Evolutionary conservation across 1,140 invertebrate species (phyloP).

Genomic region (Diachasma alloeum): DNA sequence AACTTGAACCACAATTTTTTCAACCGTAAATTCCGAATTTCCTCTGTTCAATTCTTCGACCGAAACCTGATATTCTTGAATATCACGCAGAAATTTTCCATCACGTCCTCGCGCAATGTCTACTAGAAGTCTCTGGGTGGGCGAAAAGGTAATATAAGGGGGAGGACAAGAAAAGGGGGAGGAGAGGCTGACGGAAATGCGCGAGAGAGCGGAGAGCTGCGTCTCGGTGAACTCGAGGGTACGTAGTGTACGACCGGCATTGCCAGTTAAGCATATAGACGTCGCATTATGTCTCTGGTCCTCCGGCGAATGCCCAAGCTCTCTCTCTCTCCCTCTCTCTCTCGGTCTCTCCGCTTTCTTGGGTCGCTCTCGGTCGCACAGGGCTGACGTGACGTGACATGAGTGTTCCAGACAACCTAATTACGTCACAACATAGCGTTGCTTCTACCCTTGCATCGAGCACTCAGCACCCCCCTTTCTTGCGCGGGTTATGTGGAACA

Average conservation of each 20-base stretch:
- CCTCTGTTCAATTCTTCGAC: too few species aligned
- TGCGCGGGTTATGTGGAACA: neutral
- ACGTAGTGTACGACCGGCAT: neutral
- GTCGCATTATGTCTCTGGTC: slow-evolving; percentile 61
- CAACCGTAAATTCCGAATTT: too few species aligned
- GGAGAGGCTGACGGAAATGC: neutral
- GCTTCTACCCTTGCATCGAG: slow-evolving; percentile 27
- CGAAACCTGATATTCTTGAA: neutral
- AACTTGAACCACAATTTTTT: too few species aligned
- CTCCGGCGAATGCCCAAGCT: slow-evolving; percentile 44
- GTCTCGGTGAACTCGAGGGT: neutral
- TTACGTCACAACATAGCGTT: slow-evolving; percentile 61
- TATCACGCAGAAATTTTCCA: neutral
- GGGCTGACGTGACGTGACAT: slow-evolving; percentile 56
- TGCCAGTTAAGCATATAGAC: slow-evolving; percentile 39
- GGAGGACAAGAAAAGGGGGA: neutral
- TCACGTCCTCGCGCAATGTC: neutral
- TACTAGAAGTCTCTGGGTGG: neutral
- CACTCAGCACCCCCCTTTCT: neutral
- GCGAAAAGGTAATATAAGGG: neutral
- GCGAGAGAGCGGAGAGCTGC: neutral
- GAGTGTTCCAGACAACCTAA: slow-evolving; percentile 66
- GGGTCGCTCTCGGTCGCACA: slow-evolving; percentile 27
- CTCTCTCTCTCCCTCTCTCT: slow-evolving; percentile 20
- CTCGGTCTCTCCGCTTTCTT: neutral